These are phyloP conservation scores for Onychorhynchus coronatus DNA, from an alignment of 2,113 vertebrate species.

Conservation along the genomic window DNA sequence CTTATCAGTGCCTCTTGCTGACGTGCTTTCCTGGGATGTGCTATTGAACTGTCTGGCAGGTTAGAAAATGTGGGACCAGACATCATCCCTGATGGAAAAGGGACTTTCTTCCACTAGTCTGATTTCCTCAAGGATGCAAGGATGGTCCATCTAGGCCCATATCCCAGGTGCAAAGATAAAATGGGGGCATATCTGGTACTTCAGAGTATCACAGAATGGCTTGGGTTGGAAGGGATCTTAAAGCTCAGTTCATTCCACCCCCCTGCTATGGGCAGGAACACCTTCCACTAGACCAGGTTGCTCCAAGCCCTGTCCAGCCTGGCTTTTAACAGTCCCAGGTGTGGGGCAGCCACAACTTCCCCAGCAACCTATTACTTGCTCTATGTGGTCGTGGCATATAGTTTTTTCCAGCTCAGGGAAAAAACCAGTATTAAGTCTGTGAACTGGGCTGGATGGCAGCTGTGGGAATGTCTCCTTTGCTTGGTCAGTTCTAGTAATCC, in stretches of 20 bases:
- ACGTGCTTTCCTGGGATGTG: accelerated
- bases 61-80: background rate
- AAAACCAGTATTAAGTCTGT: background rate
- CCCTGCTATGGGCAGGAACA: background rate
- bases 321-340: background rate
- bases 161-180: background rate
- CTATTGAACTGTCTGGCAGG: background rate
- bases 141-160: background rate
- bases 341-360: background rate
- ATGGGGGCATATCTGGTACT: accelerated
- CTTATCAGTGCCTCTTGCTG: accelerated
- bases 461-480: background rate
- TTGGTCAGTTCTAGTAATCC: accelerated
- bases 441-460: background rate
- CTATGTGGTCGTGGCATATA: accelerated
- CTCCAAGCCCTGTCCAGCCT: background rate
- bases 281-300: background rate
- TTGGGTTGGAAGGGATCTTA: background rate
- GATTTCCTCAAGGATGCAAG: background rate
- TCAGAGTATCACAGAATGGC: background rate
- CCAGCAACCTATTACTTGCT: background rate
- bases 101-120: background rate
- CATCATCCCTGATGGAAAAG: background rate
- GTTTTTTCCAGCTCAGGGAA: background rate
- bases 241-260: background rate